phyloP scores from a whole-genome alignment of 1,140 invertebrate genomes.

The Drosophila elegans region DNA sequence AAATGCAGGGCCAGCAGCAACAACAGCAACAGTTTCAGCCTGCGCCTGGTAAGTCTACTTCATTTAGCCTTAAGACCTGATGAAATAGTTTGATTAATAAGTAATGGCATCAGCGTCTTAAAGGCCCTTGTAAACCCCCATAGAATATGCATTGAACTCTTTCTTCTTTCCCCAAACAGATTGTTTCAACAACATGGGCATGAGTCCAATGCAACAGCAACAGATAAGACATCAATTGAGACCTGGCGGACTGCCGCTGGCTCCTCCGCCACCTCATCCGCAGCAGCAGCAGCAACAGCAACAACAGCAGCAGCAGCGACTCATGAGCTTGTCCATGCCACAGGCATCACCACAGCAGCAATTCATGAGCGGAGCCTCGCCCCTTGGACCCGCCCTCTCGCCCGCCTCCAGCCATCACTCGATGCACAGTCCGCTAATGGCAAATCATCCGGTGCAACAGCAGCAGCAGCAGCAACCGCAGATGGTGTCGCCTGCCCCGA shows the following conservation, averaged over 20 bases:
- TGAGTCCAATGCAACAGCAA: conserved; percentile 50
- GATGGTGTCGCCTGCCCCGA: conserved; percentile 51
- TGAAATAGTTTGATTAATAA: neutral
- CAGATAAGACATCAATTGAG: conserved; percentile 63
- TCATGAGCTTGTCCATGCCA: conserved; percentile 73
- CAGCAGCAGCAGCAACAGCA: conserved; percentile 70
- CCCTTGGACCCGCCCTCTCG: conserved; percentile 85
- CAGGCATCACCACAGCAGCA: conserved; percentile 44
- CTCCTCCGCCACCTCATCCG: conserved; percentile 76
- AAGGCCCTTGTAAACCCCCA: neutral
- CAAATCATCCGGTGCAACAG: conserved; percentile 76
- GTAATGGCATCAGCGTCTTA: neutral
- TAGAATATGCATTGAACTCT: neutral
- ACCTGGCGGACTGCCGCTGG: conserved; percentile 39
- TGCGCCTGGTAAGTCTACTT: conserved; percentile 45
- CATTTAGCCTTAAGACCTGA: neutral
- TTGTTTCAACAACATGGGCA: conserved; percentile 60
- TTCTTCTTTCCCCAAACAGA: conserved; percentile 26
- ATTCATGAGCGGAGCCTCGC: conserved; percentile 74
- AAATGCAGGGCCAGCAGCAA: conserved; percentile 57
- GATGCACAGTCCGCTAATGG: conserved; percentile 80
- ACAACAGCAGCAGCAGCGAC: conserved; percentile 78
- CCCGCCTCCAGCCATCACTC: conserved; percentile 81
- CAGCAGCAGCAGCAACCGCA: conserved; percentile 80
- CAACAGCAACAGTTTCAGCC: conserved; percentile 58